A percentile compares a stretch with the other conserved stretches of the same genome.
phyloP scores from a whole-genome alignment of 2,888 invertebrate genomes.

The Allophyes oxyacanthae region DNA sequence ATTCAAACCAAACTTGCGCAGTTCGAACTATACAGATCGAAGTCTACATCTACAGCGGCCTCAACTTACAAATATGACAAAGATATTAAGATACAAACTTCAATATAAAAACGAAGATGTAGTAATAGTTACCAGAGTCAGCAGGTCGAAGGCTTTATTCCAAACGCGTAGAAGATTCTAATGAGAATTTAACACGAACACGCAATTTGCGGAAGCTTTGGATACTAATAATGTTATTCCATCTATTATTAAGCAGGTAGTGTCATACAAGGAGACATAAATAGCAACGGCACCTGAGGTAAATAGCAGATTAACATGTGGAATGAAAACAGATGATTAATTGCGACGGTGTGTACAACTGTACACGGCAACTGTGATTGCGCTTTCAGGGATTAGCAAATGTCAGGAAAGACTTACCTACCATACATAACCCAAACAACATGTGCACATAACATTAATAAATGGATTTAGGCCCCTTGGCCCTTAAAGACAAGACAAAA shows the following conservation, averaged over 20 bases:
- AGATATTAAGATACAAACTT: background rate
- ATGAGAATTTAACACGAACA: constrained; percentile 68
- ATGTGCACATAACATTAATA: too few species aligned
- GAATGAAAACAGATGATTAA: constrained; percentile 24
- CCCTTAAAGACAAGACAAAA: too few species aligned
- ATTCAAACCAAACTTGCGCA: too few species aligned
- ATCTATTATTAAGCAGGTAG: constrained; percentile 51
- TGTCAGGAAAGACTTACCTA: too few species aligned
- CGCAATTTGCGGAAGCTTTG: constrained; percentile 62
- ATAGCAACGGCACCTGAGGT: constrained; percentile 46
- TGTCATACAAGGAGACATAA: constrained; percentile 36
- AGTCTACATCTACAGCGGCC: too few species aligned
- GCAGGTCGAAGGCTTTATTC: constrained; percentile 50
- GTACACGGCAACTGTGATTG: background rate
- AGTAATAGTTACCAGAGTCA: constrained; percentile 20
- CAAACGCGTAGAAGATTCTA: constrained; percentile 54
- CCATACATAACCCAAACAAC: too few species aligned
- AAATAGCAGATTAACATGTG: constrained; percentile 40
- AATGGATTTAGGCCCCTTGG: too few species aligned
- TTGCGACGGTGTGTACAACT: constrained; percentile 8
- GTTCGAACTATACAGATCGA: too few species aligned
- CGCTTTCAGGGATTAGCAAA: constrained; percentile 18
- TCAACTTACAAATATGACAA: background rate
- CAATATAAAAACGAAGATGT: constrained; percentile 6
- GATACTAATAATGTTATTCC: constrained; percentile 64